Conservation (phyloP, 2,888 invertebrate genomes). For the Ectemnius lituratus region DNA sequence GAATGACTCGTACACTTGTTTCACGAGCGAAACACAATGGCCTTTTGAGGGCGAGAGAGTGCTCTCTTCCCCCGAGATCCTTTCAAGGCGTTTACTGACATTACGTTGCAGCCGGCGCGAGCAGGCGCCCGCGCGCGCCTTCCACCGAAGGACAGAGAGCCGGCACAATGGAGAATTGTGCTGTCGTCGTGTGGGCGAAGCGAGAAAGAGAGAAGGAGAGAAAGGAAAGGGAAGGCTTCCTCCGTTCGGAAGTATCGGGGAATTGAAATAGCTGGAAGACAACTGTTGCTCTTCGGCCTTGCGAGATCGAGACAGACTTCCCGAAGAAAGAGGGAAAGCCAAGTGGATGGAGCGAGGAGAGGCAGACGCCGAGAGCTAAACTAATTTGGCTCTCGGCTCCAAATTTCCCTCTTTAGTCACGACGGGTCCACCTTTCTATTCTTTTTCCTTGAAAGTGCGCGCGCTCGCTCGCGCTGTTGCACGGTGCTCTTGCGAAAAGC, state of each 20-base stretch:
- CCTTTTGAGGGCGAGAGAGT: constrained; percentile 64
- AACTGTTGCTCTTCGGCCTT: constrained; percentile 58
- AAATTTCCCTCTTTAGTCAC: constrained; percentile 36
- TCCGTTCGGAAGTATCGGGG: constrained; percentile 55
- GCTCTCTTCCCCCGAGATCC: constrained; percentile 68
- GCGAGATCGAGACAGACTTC: constrained; percentile 3
- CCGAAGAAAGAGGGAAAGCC: too few species aligned
- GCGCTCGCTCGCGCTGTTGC: too few species aligned
- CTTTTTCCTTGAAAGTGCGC: too few species aligned
- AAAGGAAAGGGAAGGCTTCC: not conserved
- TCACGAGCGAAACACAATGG: constrained; percentile 67
- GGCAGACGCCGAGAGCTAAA: constrained; percentile 9
- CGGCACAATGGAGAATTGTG: constrained; percentile 66
- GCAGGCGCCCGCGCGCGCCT: not conserved
- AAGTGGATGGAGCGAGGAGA: too few species aligned
- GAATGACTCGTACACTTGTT: constrained; percentile 74
- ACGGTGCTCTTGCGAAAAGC: not conserved
- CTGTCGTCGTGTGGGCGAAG: constrained; percentile 3
- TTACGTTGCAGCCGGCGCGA: constrained; percentile 55
- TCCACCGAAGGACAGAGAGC: not conserved
- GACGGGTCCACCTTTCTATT: constrained; percentile 13
- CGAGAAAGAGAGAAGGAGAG: too few species aligned
- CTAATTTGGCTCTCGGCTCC: constrained; percentile 47
- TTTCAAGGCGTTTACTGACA: constrained; percentile 69
- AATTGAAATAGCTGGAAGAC: constrained; percentile 60